Conservation (phyloP, 2,797 vertebrate species). For the Chlorospingus flavigularis region DNA sequence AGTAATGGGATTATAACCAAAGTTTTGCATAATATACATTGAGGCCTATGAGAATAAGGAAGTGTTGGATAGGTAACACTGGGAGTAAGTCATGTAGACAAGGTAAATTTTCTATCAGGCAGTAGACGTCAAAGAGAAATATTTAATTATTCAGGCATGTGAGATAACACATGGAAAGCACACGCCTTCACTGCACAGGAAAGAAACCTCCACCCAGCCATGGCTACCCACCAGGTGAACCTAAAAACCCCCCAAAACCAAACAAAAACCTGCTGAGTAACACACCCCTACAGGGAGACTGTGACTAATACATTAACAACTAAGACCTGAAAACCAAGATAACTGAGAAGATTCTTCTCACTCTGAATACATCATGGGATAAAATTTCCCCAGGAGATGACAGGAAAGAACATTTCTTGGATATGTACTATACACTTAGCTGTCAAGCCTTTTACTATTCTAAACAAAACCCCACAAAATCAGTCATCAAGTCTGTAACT, state of each 20-base stretch:
- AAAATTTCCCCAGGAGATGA: background rate
- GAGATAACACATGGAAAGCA: background rate
- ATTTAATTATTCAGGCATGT: background rate
- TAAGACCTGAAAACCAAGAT: background rate
- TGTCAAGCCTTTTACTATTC: background rate
- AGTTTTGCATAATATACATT: background rate
- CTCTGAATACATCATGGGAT: background rate
- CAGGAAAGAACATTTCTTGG: background rate
- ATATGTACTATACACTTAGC: background rate
- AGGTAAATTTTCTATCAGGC: background rate
- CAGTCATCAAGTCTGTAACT: background rate
- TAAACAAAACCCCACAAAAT: background rate
- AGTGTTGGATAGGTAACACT: background rate
- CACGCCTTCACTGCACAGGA: background rate
- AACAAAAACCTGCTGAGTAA: background rate
- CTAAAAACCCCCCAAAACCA: background rate
- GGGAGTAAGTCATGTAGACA: background rate
- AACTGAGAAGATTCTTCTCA: background rate
- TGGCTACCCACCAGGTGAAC: background rate
- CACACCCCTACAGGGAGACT: background rate
- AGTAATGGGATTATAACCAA: background rate
- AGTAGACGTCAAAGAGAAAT: background rate
- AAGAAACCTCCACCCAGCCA: slow-evolving; percentile 20
- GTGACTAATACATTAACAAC: background rate
- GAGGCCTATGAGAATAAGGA: background rate